Evolutionary conservation across 2,888 invertebrate species (phyloP), one percentile per base, ranked within the genome.

Genomic region (Drosophila rellima): DNA sequence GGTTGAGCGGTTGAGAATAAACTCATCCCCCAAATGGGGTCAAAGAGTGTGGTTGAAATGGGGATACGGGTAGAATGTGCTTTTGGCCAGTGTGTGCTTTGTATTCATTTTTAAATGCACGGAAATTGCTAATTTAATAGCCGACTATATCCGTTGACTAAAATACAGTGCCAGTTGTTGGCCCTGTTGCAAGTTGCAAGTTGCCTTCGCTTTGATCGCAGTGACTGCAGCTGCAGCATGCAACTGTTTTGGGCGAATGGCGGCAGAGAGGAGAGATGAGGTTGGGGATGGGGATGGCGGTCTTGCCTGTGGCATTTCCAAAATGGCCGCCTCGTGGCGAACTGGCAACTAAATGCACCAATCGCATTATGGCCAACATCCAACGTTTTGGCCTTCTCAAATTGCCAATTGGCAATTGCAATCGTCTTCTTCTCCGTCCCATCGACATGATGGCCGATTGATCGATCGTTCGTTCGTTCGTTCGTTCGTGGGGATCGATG

Each of bases 61-160:
- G 10, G 8, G 3, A 3, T 3, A 2, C 2, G 15, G 42, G 11
- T 3, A 18, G 15, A 6, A 2, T 20, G 40, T 8, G 31, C 15
- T 44, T 55, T 55, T 18, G 33, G 29, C 8, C 55, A 55, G 44
- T 55, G 54, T 55, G 31, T 59, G 54, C 61, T 13, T 61, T 67
- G 61, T 78, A 55, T 65, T 64, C 54, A 35, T 42, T 65, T 63
- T 47, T 80, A 85, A 86, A 85, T 80, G 86, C 69, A 55, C 75
- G 89, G 82, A 89, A 89, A 89, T 87, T 87, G 88, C 72, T 88
- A 71, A 88, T 89, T 89, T 89, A 80, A 89, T 88, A 80, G 82
- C 81, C 76, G 52, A 57, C 68, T 72, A 81, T 88, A 82, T 88
- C 86, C 88, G 82, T 68, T 50, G 51, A 56, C 50, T 52, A 66